Evolutionary conservation across 2,113 vertebrate genomes (phyloP), one percentile per base, ranked within the genome.

Genomic region (Psittacus erithacus): DNA sequence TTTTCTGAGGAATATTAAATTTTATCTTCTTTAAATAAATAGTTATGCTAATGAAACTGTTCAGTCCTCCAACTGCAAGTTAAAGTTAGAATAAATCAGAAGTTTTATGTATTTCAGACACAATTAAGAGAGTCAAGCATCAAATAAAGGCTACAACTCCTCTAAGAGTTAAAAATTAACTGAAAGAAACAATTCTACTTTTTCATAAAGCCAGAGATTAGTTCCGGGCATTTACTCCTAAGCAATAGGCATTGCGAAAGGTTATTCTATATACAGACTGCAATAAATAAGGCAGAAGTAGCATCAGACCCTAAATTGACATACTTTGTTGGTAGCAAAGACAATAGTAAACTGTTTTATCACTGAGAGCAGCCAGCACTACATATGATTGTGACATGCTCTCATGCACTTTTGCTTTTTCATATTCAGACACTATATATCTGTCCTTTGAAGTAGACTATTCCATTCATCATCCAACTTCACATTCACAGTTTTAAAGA

Each of bases 401-500:
- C 41, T 86, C 82, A 76, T 73, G 83, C 93, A 86, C 23, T 91
- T 81, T 53, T 28, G 79, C 50, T 87, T 96, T 97, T 95, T 90
- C 88, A 75, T 96, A 97, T 96, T 96, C 95, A 90, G 90, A 90
- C 85, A 95, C 75, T 91, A 77, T 93, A 87, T 93, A 92, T 75
- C 95, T 95, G 94, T 97, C 96, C 50, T 85, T 92, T 85, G 81
- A 93, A 95, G 86, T 13, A 86, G 81, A 73, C 82, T 93, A 87
- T 78, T 96, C 93, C 90, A 94, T 97, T 93, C 73, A 96, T 96
- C 96, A 97, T 86, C 69, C 84, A 79, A 44, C 90, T 95, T 92
- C 82, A 65, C 60, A 79, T 89, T 86, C 92, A 88, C 49, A 79
- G 49, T 83, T 82, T 94, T 87, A 79, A 67, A 93, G 62, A 90